phyloP scores from a whole-genome alignment of 53 echinoderm and acorn worm genomes.

The Echinarachnius parma region DNA sequence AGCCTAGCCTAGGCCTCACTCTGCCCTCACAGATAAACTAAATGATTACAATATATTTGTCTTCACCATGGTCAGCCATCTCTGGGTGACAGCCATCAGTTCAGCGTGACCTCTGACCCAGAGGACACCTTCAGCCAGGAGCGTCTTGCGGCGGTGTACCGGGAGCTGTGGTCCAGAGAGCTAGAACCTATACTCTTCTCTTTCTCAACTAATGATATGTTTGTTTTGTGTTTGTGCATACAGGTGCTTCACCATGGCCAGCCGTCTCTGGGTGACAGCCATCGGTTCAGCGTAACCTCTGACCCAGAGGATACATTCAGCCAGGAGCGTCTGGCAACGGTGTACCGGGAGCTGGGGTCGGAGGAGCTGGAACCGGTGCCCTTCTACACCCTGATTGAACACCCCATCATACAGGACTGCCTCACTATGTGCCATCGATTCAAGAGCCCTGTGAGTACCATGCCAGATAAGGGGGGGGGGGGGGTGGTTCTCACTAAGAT shows the following conservation, averaged over 20 bases:
- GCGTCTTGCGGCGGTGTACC: slow-evolving; percentile 88
- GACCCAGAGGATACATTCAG: slow-evolving; percentile 98
- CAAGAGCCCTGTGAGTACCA: slow-evolving; percentile 69
- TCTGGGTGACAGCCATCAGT: slow-evolving; percentile 95
- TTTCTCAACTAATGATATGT: no score
- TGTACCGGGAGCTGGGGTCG: slow-evolving; percentile 82
- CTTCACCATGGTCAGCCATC: slow-evolving; percentile 95
- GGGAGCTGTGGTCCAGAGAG: slow-evolving; percentile 75
- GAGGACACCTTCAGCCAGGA: slow-evolving; percentile 97
- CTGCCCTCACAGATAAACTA: slow-evolving; percentile 53
- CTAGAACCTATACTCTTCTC: slow-evolving; percentile 84
- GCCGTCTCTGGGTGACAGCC: slow-evolving; percentile 92
- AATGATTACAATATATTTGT: no score
- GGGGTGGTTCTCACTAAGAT: no score
- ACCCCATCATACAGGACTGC: slow-evolving; percentile 96
- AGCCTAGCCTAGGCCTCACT: slow-evolving; percentile 72
- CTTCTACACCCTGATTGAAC: slow-evolving; percentile 81
- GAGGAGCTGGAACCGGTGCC: slow-evolving; percentile 79
- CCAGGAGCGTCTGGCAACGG: slow-evolving; percentile 86
- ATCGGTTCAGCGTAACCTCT: slow-evolving; percentile 97
- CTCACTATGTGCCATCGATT: slow-evolving; percentile 77
- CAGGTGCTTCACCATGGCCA: slow-evolving; percentile 95
- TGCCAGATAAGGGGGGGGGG: background rate
- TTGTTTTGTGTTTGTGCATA: no score
- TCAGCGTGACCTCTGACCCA: slow-evolving; percentile 98